Percentiles rank a stretch among this genome's conserved stretches.
phyloP scores from a whole-genome alignment of 2,888 invertebrate species.

The Dicyrtoma fusca region DNA sequence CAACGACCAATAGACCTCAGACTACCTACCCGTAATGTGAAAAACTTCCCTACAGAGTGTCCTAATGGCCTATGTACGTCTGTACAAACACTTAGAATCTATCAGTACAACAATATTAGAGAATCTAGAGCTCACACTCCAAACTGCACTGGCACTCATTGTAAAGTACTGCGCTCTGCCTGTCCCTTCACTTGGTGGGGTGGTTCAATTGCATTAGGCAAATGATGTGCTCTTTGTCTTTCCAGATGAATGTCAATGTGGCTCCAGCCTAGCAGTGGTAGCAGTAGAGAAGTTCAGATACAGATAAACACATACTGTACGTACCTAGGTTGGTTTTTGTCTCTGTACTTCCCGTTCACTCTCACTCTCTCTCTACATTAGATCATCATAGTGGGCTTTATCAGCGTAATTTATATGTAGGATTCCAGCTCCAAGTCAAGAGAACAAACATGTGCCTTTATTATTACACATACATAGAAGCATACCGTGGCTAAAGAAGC shows the following conservation, averaged over 20 bases:
- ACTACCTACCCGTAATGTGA: no score
- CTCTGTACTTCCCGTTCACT: constrained; percentile 2
- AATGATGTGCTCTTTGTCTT: constrained; percentile 34
- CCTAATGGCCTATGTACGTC: no score
- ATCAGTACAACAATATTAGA: no score
- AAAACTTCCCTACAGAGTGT: not conserved
- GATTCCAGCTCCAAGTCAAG: not conserved
- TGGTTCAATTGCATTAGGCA: constrained; percentile 37
- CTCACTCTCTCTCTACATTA: not conserved
- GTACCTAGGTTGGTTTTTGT: not conserved
- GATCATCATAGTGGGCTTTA: not conserved
- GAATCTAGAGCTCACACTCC: no score
- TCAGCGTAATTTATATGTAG: not conserved
- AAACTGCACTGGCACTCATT: no score
- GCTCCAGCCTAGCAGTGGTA: no score
- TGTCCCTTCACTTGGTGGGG: not conserved
- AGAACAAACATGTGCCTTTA: no score
- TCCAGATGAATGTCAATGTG: constrained; percentile 33
- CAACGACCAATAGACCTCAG: no score
- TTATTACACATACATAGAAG: no score
- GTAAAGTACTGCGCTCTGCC: not conserved
- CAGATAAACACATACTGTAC: not conserved
- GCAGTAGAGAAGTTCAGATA: no score
- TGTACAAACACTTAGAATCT: no score
- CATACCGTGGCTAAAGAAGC: no score